Percentiles rank a stretch among this genome's conserved stretches.
Conservation (phyloP, 2,797 vertebrate species). For the Cirrhinus molitorella region DNA sequence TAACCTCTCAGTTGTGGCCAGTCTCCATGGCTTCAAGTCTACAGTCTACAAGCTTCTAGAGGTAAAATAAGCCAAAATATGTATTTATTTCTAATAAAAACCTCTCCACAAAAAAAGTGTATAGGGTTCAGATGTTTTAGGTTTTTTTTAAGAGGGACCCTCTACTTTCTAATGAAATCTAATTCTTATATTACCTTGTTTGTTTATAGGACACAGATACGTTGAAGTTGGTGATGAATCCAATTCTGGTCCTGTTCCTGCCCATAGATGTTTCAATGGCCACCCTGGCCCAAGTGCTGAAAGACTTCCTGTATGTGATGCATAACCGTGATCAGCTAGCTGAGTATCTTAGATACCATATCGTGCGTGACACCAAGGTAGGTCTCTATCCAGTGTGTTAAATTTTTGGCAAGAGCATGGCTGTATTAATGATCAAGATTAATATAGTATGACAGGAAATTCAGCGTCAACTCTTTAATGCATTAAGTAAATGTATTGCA, state of each 20-base stretch:
- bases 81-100: too few species aligned
- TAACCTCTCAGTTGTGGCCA: constrained; percentile 83
- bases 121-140: too few species aligned
- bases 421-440: background rate
- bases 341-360: constrained; percentile 89
- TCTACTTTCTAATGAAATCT: background rate
- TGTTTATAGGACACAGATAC: constrained; percentile 83
- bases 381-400: background rate
- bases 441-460: background rate
- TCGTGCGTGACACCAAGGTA: constrained; percentile 83
- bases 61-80: constrained; percentile 71
- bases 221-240: constrained; percentile 77
- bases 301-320: constrained; percentile 85
- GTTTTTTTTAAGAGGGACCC: too few species aligned
- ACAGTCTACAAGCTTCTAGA: constrained; percentile 86
- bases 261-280: constrained; percentile 86
- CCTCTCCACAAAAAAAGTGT: too few species aligned
- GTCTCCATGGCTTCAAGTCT: constrained; percentile 79
- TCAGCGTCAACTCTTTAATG: background rate
- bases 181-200: background rate
- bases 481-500: background rate
- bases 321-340: constrained; percentile 81
- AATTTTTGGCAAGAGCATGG: background rate
- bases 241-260: constrained; percentile 86
- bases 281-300: constrained; percentile 81